These are phyloP conservation scores for Campylomormyrus numenius DNA, from an alignment of 2,113 vertebrate genomes.

Conservation along the genomic window DNA sequence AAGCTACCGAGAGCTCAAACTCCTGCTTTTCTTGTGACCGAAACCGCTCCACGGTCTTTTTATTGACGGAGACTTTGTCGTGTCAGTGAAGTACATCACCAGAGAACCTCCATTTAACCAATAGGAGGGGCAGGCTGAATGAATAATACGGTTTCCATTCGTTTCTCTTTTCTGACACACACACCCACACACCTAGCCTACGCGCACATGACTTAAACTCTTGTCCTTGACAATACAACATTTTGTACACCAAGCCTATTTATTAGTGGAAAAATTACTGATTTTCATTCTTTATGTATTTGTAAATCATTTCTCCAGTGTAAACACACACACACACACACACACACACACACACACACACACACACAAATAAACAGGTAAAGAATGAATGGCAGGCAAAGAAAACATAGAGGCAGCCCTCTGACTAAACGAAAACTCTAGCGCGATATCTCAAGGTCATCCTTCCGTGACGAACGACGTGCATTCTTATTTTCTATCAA, in stretches of 20 bases:
- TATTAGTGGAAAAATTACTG: neutral
- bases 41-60: constrained; percentile 41
- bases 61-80: constrained; percentile 42
- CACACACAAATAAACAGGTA: neutral
- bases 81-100: constrained; percentile 49
- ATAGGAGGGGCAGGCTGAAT: constrained; percentile 46
- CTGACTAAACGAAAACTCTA: neutral
- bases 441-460: neutral
- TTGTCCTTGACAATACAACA: neutral
- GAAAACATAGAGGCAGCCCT: neutral
- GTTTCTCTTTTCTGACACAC: constrained; percentile 26
- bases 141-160: constrained; percentile 28
- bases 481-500: neutral
- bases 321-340: neutral
- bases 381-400: neutral
- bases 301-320: neutral
- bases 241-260: neutral
- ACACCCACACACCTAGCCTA: constrained; percentile 22
- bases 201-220: neutral
- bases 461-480: neutral
- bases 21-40: constrained; percentile 34
- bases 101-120: constrained; percentile 43
- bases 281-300: neutral
- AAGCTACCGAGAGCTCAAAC: constrained; percentile 31
- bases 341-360: too few species aligned